A percentile compares a stretch with the other conserved stretches of the same genome.
These are phyloP conservation scores for Turnix velox DNA, from an alignment of 2,113 vertebrate species.

Conservation along the genomic window DNA sequence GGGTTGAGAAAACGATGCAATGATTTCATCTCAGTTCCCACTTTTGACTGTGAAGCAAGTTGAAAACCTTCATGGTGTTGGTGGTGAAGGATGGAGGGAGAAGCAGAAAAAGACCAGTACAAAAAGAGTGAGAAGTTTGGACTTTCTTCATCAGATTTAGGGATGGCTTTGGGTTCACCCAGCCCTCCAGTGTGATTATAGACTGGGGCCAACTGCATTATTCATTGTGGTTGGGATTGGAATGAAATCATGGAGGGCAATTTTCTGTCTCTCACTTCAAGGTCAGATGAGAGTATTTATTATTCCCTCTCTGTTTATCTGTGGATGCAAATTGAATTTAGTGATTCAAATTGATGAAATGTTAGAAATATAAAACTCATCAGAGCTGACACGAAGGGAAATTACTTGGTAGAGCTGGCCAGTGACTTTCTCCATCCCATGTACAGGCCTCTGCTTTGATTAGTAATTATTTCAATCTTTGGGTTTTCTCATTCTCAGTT, in stretches of 20 bases:
- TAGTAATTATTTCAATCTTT: conserved; percentile 67
- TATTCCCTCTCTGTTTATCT: conserved; percentile 76
- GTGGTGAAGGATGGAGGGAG: background rate
- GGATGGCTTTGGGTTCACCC: background rate
- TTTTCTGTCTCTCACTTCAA: conserved; percentile 75
- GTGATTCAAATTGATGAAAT: conserved; percentile 67
- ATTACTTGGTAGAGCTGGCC: conserved; percentile 44
- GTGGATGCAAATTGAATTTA: conserved; percentile 76
- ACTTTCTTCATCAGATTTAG: background rate
- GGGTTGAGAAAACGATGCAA: background rate
- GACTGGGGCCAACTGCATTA: conserved; percentile 57
- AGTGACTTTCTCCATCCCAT: background rate
- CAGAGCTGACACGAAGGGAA: conserved; percentile 10
- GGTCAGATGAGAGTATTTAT: conserved; percentile 74
- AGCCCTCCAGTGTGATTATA: background rate
- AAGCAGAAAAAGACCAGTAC: background rate
- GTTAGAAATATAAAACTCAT: conserved; percentile 65
- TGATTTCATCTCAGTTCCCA: background rate
- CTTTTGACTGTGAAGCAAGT: background rate
- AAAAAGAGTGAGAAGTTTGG: background rate
- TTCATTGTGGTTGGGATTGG: conserved; percentile 61
- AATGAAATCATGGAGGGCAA: conserved; percentile 70
- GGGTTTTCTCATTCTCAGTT: conserved; percentile 52
- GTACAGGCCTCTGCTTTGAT: conserved; percentile 37
- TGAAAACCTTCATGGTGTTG: background rate